Evolutionary conservation across 2,113 vertebrate genomes (phyloP), one percentile per base, ranked within the genome.

Genomic region (Ctenodactylus gundi): DNA sequence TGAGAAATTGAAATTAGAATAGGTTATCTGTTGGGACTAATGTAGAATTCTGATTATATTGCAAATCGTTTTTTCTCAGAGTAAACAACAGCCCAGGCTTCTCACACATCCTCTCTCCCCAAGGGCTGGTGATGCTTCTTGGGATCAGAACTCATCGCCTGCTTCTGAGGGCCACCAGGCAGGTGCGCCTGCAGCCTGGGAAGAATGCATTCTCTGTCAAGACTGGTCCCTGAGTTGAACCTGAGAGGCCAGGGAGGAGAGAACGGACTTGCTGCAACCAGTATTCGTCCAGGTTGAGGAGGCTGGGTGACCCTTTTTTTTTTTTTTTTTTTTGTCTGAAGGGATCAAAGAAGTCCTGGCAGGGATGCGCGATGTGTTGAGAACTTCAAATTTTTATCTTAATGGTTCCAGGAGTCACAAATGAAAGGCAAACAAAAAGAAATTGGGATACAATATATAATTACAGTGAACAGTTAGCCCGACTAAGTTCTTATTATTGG

Each of bases 121-220:
- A 53, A 68, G 13, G 15, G 14, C 39, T 85, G 65, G 25, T 20
- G 12, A 6, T 17, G 8, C 65, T 62, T 17, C 4, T 18, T 31
- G 44, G 3, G 6, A 65, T 46, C 29, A 29, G 20, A 11, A 44
- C 9, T 3, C 7, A 27, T 27, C 4, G 11, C 29, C 34, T 60
- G 34, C 64, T 51, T 84, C 15, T 18, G 3, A 6, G 29, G 27
- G 6, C 10, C 3, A 1, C 57, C 4, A 21, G 23, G 6, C 29
- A 36, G 18, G 12, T 46, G 29, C 5, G 4, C 29, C 39, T 27
- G 58, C 75, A 6, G 41, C 57, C 39, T 3, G 17, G 25, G 49
- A 10, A n/a, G 53, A 27, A 34, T 1, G 0, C 9, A 21, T 1
- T 51, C 46, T n/a, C 8, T 21, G 7, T 5, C 25, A 18, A 15